Evolutionary conservation across 2,113 vertebrate genomes (phyloP).

Genomic region (Meles meles): DNA sequence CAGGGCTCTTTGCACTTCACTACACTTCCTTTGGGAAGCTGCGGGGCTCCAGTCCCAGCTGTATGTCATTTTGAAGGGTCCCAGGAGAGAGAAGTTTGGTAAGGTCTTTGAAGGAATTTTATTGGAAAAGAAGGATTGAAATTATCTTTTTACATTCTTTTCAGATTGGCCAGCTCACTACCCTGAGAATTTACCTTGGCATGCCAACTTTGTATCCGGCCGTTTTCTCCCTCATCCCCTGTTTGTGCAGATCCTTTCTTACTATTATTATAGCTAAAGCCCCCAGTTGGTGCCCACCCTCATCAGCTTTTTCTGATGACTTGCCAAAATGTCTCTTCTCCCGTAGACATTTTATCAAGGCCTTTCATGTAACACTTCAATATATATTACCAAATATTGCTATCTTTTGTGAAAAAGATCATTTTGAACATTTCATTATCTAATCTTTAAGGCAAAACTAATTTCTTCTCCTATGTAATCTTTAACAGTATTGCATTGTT

Average conservation of each 20-base stretch:
- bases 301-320: neutral
- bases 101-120: neutral
- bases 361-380: neutral
- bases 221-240: neutral
- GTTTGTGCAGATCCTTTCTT: neutral
- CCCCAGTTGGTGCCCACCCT: rapidly evolving
- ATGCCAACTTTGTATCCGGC: neutral
- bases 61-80: neutral
- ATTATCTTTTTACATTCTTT: neutral
- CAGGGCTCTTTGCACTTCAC: neutral
- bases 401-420: neutral
- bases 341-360: neutral
- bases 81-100: neutral
- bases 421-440: neutral
- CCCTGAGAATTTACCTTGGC: neutral
- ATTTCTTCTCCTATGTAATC: neutral
- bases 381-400: neutral
- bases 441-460: neutral
- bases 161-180: neutral
- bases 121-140: neutral
- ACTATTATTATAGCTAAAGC: neutral
- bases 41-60: neutral
- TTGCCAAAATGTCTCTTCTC: neutral
- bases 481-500: neutral
- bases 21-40: neutral